Evolutionary conservation across 2,888 invertebrate genomes (phyloP), one percentile per base, ranked within the genome.

Genomic region (Drosophila diplacantha): DNA sequence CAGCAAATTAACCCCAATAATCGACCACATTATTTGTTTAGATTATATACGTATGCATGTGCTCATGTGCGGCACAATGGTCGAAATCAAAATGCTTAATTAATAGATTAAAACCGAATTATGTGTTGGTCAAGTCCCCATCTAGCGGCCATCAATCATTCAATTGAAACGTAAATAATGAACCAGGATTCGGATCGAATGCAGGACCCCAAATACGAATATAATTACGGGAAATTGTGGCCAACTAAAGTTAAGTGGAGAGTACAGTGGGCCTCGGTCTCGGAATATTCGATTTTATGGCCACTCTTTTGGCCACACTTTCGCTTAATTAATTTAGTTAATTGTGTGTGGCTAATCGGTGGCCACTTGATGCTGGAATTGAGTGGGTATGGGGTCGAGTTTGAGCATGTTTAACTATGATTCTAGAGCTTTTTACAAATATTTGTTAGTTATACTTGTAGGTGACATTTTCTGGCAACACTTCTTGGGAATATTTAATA

Each of bases 81-180:
- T 43, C 55, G 47, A 61, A 72, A 75, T 79, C 65, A 61, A 63
- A 67, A 60, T 50, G 71, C 79, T 68, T 78, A 83, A 78, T 83
- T 75, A 83, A 83, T 83, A 78, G 79, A 83, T 78, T 78, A 78
- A 78, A 83, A 78, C 71, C 56, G 61, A 81, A 81, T 80, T 74
- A 73, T 71, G 58, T 52, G 58, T 47, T 26, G 61, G 60, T 34
- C 52, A 24, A 14, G 43, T 24, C 35, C 46, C 46, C 16, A 35
- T 46, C 35, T 26, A 46, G 51, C 51, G 39, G 47, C 39, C 39
- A 46, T 69, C 61, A 47, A 47, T 52, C 69, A 76, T 72, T 75
- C 68, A 83, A 78, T 81, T 73, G 73, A 75, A 78, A 75, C 69
- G 69, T 69, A 73, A 78, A 83, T 83, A 79, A 70, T 54, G 52